Base-by-base conservation (phyloP, 2,888 invertebrate genomes). In the Pollenia labialis region DNA sequence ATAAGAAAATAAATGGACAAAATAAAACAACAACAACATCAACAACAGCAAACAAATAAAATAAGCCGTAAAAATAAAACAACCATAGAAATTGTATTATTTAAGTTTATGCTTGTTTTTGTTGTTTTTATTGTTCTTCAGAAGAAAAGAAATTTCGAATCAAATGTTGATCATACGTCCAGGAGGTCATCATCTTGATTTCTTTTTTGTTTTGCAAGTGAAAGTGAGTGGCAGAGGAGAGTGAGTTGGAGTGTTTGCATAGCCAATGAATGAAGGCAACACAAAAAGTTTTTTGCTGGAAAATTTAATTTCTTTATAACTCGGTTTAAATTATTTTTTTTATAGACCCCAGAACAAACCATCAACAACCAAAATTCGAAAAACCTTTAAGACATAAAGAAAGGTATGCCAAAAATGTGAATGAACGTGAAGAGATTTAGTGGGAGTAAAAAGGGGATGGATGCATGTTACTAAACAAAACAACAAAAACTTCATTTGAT, bases 151-250 rank as follows among this genome's bases (percentile, higher is more conserved):
- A 50, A 75, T 14, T 74, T 56, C 52, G 81, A 84, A 81, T 87
- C 81, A 87, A 87, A 87, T 79, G 81, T 87, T 87, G 81, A 81
- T 84, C 87, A 87, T 74, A 84, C 76, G 76, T 81, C 82, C 75
- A 80, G 68, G 18, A 80, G 82, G 82, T 76, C 82, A 81, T 74
- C 81, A 77, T 68, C 52, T 18, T 32, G 50, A 46, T 42, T 72
- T 60, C 64, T 60, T 77, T 40, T 60, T 77, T 40, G 64, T 56
- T 9, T 10, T 32, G 32, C 32, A 32, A 32, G 32, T 32, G 6
- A 32, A 32, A 9, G 58, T 32, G 32, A 7, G 52, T 9, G 9
- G 16, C 10, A 1, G 1, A 52, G 42, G 40, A 12, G 18, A 58
- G 46, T 7, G 14, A 12, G 14, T 11, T 1, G 18, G 6, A 46